phyloP scores from a whole-genome alignment of 2,888 invertebrate species.

The Mesorhabditis sp. region DNA sequence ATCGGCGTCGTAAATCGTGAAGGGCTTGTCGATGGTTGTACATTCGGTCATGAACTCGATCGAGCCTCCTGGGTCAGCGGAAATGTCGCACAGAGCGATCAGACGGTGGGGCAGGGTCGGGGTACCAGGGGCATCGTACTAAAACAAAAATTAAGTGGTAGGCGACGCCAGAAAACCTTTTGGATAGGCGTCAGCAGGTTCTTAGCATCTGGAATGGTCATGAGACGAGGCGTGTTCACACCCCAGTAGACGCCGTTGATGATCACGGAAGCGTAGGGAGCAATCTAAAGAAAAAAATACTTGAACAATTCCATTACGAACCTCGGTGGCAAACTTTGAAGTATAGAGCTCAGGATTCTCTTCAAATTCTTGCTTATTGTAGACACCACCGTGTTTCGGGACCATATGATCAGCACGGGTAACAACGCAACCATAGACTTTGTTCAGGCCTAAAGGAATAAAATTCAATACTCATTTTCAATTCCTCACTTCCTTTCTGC shows the following conservation, averaged over 20 bases:
- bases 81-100: slow-evolving; percentile 91
- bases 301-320: slow-evolving; percentile 49
- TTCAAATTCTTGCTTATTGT: slow-evolving; percentile 84
- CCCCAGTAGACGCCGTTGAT: slow-evolving; percentile 99
- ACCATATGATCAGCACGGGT: slow-evolving; percentile 88
- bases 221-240: slow-evolving; percentile 86
- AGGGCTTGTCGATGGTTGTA: slow-evolving; percentile 97
- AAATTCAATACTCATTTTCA: slow-evolving; percentile 12
- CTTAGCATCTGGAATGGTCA: slow-evolving; percentile 97
- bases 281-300: slow-evolving; percentile 70
- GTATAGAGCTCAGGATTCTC: slow-evolving; percentile 87
- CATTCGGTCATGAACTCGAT: slow-evolving; percentile 99
- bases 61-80: slow-evolving; percentile 95
- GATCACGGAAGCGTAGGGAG: slow-evolving; percentile 92
- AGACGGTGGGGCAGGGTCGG: slow-evolving; percentile 61
- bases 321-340: slow-evolving; percentile 89
- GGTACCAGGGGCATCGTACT: slow-evolving; percentile 45
- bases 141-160: slow-evolving; percentile 13
- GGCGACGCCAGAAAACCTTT: slow-evolving; percentile 61
- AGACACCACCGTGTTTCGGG: slow-evolving; percentile 84
- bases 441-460: slow-evolving; percentile 74
- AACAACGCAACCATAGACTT: slow-evolving; percentile 92
- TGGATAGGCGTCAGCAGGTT: slow-evolving; percentile 72
- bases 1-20: slow-evolving; percentile 98
- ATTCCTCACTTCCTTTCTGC: slow-evolving; percentile 81